Base-by-base conservation (phyloP, 2,797 vertebrate species). In the Sebastolobus alascanus region DNA sequence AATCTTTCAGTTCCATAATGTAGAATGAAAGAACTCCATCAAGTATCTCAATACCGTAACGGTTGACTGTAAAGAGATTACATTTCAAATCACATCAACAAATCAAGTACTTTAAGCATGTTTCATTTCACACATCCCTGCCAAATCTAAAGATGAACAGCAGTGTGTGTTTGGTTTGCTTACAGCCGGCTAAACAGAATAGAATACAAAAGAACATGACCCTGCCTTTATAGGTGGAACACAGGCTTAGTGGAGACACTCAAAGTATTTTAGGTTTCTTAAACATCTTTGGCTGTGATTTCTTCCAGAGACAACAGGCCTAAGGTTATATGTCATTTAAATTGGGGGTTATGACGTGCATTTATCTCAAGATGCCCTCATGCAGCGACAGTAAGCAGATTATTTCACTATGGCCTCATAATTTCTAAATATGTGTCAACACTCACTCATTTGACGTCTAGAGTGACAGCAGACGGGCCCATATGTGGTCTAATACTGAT, bases 291-390 rank as follows among this genome's bases (percentile, higher is more conserved):
- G 52, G 13, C 31, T 69, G 46, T 18, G 35, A 70, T 71, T 76
- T 73, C 37, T 31, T 73, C 25, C 50, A 59, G 8, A 55, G 55
- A 72, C 33, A 74, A 37, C 67, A 11, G 22, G n/a, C 33, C 66
- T 16, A 3, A 46, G 71, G 55, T 77, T 35, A 25, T 27, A 61
- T 81, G 43, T 63, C 33, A 58, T 71, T 82, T 89, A 92, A 93
- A 82, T 89, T 93, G 90, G 88, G 88, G 89, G 84, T 91, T 90
- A 88, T 83, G 85, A 82, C 83, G 84, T 83, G 73, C 73, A 79
- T 91, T 91, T 86, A 90, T 84, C 80, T 84, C 52, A 65, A 80
- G 85, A 93, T 58, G 75, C 68, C 72, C 73, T 80, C 80, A 52
- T 52, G 50, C 50, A 85, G 65, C 75, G 35, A 59, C 60, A 76